phyloP scores from a whole-genome alignment of 2,113 vertebrate species.

The Pogona vitticeps region DNA sequence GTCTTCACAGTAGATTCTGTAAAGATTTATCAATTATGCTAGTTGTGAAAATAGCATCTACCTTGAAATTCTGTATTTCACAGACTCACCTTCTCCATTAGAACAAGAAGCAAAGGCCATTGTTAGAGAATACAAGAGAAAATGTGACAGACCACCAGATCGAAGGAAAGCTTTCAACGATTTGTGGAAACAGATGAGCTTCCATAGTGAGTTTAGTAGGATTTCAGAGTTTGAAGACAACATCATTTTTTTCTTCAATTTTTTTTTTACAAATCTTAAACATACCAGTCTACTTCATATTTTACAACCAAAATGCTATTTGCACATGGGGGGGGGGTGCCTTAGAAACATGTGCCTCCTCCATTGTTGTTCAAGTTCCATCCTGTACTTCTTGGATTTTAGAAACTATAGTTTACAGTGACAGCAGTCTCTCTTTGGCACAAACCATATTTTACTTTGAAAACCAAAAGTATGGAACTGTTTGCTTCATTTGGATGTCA shows the following conservation, averaged over 20 bases:
- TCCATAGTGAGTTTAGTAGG: constrained; percentile 41
- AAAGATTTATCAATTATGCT: not conserved
- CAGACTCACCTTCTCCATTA: not conserved
- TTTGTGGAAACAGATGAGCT: constrained; percentile 17
- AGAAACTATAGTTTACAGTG: not conserved
- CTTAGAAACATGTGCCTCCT: not conserved
- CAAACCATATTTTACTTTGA: not conserved
- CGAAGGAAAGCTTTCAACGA: constrained; percentile 14
- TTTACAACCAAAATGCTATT: not conserved
- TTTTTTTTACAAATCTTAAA: not conserved
- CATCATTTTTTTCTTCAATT: not conserved
- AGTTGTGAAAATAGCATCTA: no score
- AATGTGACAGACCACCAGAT: not conserved
- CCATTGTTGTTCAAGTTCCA: not conserved
- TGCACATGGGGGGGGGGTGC: not conserved
- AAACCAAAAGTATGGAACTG: not conserved
- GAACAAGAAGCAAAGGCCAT: constrained; percentile 12
- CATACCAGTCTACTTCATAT: not conserved
- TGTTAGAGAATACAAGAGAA: constrained; percentile 21
- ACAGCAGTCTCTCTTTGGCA: not conserved
- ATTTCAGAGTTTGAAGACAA: constrained; percentile 5
- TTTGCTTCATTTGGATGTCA: not conserved
- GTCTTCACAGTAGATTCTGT: not conserved
- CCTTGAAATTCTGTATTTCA: not conserved
- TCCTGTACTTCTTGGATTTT: not conserved